These are phyloP conservation scores for Ennomos fuscantarius DNA, from an alignment of 2,888 invertebrate genomes.

Conservation along the genomic window DNA sequence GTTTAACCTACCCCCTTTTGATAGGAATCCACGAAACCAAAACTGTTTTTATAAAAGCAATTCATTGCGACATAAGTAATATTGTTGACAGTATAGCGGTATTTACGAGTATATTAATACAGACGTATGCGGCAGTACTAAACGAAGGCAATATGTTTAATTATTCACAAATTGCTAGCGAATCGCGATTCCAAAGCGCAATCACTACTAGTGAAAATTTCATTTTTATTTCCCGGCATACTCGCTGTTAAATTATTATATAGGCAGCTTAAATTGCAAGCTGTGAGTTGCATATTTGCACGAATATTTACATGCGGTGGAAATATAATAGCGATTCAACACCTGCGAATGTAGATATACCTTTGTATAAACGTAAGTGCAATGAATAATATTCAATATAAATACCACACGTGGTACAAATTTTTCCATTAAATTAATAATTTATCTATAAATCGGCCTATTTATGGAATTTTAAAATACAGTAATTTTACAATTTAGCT, in stretches of 20 bases:
- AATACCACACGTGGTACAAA: too few relatives aligned
- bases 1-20: too few relatives aligned
- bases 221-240: slow-evolving; percentile 65
- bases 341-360: slow-evolving; percentile 39
- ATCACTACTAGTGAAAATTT: slow-evolving; percentile 66
- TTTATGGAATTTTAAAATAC: neutral
- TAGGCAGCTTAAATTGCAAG: slow-evolving; percentile 61
- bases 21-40: too few relatives aligned
- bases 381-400: too few relatives aligned
- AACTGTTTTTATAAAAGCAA: too few relatives aligned
- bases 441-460: neutral
- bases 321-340: slow-evolving; percentile 31
- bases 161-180: slow-evolving; percentile 62
- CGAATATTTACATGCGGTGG: slow-evolving; percentile 46
- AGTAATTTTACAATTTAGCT: neutral
- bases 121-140: slow-evolving; percentile 39
- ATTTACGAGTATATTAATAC: neutral
- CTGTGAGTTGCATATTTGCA: slow-evolving; percentile 49
- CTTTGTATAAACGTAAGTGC: slow-evolving; percentile 32
- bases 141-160: slow-evolving; percentile 64
- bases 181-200: slow-evolving; percentile 63
- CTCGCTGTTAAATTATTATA: slow-evolving; percentile 60
- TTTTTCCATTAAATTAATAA: too few relatives aligned
- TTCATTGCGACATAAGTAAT: too few relatives aligned
- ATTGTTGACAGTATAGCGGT: too few relatives aligned